Conservation (phyloP, 37 sponge, comb jelly and placozoan species). For the Crambe crambe region DNA sequence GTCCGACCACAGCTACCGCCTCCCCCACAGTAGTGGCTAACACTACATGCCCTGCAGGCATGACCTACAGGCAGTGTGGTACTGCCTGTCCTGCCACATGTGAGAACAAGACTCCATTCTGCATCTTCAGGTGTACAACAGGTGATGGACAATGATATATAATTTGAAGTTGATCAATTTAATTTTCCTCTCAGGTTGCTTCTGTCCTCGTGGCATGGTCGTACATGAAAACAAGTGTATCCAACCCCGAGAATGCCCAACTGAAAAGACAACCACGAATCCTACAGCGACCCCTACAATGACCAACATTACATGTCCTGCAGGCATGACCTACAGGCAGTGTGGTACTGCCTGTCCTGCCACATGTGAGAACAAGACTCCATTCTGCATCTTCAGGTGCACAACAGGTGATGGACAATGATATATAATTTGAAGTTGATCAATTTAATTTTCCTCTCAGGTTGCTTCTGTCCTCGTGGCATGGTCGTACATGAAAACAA, state of each 20-base stretch:
- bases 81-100: neutral
- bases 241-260: neutral
- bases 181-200: conserved; percentile 9
- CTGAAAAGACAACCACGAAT: too few species aligned
- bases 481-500: neutral
- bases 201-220: conserved; percentile 7
- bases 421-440: too few species aligned
- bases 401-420: neutral
- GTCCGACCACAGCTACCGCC: too few species aligned
- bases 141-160: too few species aligned
- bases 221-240: neutral
- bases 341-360: conserved; percentile 8
- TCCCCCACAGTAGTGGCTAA: neutral
- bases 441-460: neutral
- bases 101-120: neutral
- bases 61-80: neutral
- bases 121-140: neutral
- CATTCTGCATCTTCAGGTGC: neutral
- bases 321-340: neutral
- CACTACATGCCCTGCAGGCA: neutral
- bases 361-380: neutral
- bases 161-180: too few species aligned
- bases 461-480: conserved; percentile 13
- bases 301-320: neutral
- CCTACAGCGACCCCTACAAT: neutral